Base-by-base conservation (phyloP, 2,113 vertebrate genomes). In the Phylloscopus whistleri region DNA sequence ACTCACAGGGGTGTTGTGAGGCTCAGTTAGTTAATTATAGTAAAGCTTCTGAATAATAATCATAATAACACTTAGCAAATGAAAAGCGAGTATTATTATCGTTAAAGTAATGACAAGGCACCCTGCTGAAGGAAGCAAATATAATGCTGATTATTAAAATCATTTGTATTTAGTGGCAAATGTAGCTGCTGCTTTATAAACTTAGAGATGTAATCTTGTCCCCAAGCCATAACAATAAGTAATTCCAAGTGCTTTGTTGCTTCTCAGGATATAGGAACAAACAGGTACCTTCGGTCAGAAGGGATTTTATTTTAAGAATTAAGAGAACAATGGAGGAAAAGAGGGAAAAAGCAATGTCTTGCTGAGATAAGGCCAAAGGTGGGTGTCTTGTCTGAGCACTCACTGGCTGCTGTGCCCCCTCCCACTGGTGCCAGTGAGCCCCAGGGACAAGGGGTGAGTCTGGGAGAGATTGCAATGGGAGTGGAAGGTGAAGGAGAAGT, bases 81-180 rank as follows among this genome's bases (percentile, higher is more conserved):
- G 93, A 95, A 96, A 95, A 95, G 91, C 68, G 39, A 88, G 91
- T 84, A 77, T 89, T 92, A 89, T 95, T 94, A 90, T 93, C 63
- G 46, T 95, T 96, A 82, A 87, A 96, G 88, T 94, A 95, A 97
- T 92, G 87, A 95, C 95, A 93, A 96, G 95, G 63, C 90, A 95
- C 93, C 93, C 93, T 88, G 88, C 84, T 95, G 96, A 91, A 96
- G 88, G 96, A 95, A 93, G 89, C 85, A 95, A 96, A 91, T 89
- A 93, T 56, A 90, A 87, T 67, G 51, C 85, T 96, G 96, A 95
- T 97, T 96, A 95, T 97, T 95, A 94, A 96, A 95, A 96, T 96
- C 69, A 94, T 93, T 95, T 95, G 90, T 96, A 95, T 93, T 96
- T 91, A 95, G 94, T 82, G 89, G 94, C 70, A 95, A 96, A 95